Evolutionary conservation across 2,113 vertebrate species (phyloP), one percentile per base, ranked within the genome.

Genomic region (Pycnonotus jocosus): DNA sequence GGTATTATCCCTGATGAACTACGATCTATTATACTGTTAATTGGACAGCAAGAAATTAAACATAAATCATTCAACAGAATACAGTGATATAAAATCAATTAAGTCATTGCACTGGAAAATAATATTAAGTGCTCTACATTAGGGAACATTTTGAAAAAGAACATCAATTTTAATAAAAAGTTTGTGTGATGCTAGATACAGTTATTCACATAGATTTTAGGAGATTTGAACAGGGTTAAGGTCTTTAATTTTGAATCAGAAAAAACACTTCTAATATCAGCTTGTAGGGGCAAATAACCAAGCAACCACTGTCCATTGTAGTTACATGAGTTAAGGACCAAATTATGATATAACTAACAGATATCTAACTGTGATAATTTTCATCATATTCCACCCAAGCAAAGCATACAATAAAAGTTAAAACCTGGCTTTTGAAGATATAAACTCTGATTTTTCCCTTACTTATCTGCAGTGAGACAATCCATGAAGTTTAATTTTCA

Each of bases 61-160:
- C 42, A 87, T 87, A 93, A 95, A 94, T 94, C 57, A 91, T 91
- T 94, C 57, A 77, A 57, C 27, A 91, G 27, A 95, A 92, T 57
- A 73, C 54, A 87, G 58, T 80, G 74, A 91, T 87, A 95, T 64
- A 92, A 96, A 96, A 89, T 94, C 66, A 91, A 73, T 95, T 82
- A 87, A 90, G 71, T 73, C 47, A 86, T 85, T 81, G 22, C 66
- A 51, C 33, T 73, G 28, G 33, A 73, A 86, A 96, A 91, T 65
- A 90, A 82, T 50, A 79, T 37, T 74, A 92, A 92, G 25, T 57
- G 21, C 3, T 81, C 17, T 65, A 48, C 50, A 33, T 76, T 72
- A 92, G 38, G 27, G 3, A 81, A 70, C 7, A 35, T 25, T 84
- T 88, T 69, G 48, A 45, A 69, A 65, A 81, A 44, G 22, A 71